Conservation (phyloP, 1,140 invertebrate species). For the Mactra quadrangularis region DNA sequence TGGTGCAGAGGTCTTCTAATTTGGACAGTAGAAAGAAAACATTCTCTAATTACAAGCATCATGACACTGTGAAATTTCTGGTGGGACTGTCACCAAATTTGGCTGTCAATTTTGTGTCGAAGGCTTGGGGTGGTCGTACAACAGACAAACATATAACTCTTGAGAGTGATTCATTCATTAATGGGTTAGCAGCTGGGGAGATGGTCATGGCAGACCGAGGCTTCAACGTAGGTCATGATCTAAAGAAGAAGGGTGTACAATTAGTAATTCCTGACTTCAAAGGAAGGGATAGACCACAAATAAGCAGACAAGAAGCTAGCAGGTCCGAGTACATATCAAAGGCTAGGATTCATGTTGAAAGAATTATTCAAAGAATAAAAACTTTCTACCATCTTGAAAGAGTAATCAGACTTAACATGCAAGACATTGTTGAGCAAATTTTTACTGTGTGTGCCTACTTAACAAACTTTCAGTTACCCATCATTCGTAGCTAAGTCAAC, state of each 20-base stretch:
- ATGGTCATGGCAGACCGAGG: conserved; percentile 35
- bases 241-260: conserved; percentile 17
- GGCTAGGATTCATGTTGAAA: no score
- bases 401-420: conserved; percentile 31
- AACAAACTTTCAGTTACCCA: conserved; percentile 22
- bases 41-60: conserved; percentile 19
- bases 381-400: conserved; percentile 21
- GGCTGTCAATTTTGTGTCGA: conserved; percentile 20
- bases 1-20: conserved; percentile 16
- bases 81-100: conserved; percentile 21
- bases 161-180: background rate
- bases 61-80: conserved; percentile 36
- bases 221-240: conserved; percentile 7
- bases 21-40: conserved; percentile 5
- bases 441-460: conserved; percentile 21
- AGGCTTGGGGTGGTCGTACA: conserved; percentile 20
- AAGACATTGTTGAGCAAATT: conserved; percentile 26
- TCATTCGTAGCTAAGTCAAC: conserved; percentile 1
- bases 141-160: conserved; percentile 43
- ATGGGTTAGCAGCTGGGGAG: background rate
- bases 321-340: no score
- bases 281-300: conserved; percentile 26
- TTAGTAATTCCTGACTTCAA: conserved; percentile 30
- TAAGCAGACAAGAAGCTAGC: no score
- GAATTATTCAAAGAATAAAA: conserved; percentile 30